Base-by-base conservation (phyloP, 2,797 vertebrate species). In the Onychomys torridus region DNA sequence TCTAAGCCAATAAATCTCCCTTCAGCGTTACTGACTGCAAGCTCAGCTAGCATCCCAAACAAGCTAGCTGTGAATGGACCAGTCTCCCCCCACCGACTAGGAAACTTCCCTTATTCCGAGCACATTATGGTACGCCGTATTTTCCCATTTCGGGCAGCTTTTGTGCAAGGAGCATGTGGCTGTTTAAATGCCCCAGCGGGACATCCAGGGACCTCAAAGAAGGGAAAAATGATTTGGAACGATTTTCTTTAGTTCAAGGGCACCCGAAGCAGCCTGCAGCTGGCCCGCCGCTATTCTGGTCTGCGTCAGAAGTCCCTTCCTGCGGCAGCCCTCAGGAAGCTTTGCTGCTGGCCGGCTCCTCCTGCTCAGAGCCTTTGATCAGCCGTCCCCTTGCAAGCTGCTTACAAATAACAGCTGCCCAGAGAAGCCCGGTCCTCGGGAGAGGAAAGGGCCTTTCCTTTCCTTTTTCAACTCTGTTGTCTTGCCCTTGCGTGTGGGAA, bases 251-350 rank as follows among this genome's bases (percentile, higher is more conserved):
- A 98, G 98, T 99, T 99, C 99, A 99, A 99, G 99, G 99, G 98
- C 99, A 99, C 99, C 98, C 98, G 98, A 98, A 99, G 98, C 98
- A 98, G 99, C 99, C 99, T 99, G 99, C 99, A 99, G 99, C 99
- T 99, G 99, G 96, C 99, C 99, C 99, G 99, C 99, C 99, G 98
- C 99, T 99, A 98, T 99, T 99, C 98, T 98, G 98, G 98, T 97
- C 98, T 99, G 99, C 99, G 99, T 99, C 99, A 99, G 97, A 99
- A 99, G 99, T 99, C 99, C 99, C 99, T 99, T 99, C 99, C 99
- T 99, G 99, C 99, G 99, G 99, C 99, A 99, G 99, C 99, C 99
- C 98, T 98, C 98, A 98, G 99, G 99, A 99, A 99, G 99, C 99
- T 98, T 99, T 99, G 98, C 98, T 19, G 79, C 91, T 76, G 93